Evolutionary conservation across 2,888 invertebrate genomes (phyloP), one percentile per base, ranked within the genome.

Genomic region (Drosophila testacea): DNA sequence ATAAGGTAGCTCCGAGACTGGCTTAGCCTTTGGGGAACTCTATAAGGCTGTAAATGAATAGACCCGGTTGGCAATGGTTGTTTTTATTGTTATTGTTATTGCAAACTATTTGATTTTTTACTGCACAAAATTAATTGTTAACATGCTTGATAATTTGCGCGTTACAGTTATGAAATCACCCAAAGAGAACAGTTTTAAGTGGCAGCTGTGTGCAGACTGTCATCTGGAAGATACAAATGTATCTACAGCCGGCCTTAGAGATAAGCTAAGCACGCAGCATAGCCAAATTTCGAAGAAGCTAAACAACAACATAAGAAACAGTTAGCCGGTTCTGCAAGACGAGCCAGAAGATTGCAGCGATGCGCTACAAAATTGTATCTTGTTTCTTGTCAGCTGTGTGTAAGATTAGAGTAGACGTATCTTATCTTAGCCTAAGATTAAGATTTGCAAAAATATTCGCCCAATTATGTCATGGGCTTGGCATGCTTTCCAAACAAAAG

Each of bases 291-390:
- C 69, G 32, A 50, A 60, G 39, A 50, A 48, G 50, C 44, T 34
- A 38, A 73, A 48, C 61, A 65, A 77, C 62, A 68, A 61, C 52
- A 62, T 22, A 27, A n/a, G 11, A 32, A 70, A 87, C 83, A 74
- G 83, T 88, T 88, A 83, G 85, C 72, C 75, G 88, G 85, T 85
- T 83, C 88, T 83, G 83, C 88, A 74, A 83, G 85, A 77, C 38
- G 36, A 34, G 39, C 16, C 30, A 32, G 22, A 22, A 55, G 55
- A 56, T 56, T 85, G 83, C 83, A 85, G 69, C 73, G 69, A 83
- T 61, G 84, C 81, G 87, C 75, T 86, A 66, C 59, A 83, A 72
- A 70, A 78, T 57, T 59, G 51, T 63, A 71, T 64, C 34, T 69
- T 44, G 57, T 16, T 7, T 16, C 63, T 64, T 64, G 81, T 67